These are phyloP conservation scores for Eubasilissa regina DNA, from an alignment of 1,140 invertebrate genomes.

Conservation along the genomic window DNA sequence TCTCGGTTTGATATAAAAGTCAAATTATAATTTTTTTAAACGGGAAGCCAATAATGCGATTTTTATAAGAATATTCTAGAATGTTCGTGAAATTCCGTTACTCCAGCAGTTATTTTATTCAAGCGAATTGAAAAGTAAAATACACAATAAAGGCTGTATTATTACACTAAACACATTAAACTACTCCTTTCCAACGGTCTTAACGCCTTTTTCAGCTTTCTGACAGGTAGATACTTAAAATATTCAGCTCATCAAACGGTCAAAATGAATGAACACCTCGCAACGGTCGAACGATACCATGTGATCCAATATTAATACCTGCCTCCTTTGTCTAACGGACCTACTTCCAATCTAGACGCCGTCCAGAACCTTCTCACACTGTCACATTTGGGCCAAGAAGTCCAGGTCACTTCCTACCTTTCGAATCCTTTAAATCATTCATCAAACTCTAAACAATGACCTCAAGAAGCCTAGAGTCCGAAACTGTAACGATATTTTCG, in stretches of 20 bases:
- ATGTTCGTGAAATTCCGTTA: too few relatives aligned
- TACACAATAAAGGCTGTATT: too few relatives aligned
- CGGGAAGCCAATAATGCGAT: too few relatives aligned
- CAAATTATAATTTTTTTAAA: too few relatives aligned
- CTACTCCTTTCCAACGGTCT: constrained; percentile 7
- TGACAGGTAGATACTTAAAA: constrained; percentile 14
- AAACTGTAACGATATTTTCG: constrained; percentile 47
- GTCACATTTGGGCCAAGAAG: constrained; percentile 2
- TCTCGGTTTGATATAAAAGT: too few relatives aligned
- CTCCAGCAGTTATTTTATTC: too few relatives aligned
- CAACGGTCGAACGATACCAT: constrained; percentile 25
- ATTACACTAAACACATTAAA: too few relatives aligned
- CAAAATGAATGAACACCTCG: constrained; percentile 22
- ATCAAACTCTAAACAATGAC: constrained; percentile 43
- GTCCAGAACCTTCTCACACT: constrained; percentile 24
- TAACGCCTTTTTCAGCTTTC: not conserved
- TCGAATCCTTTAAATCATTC: constrained; percentile 36
- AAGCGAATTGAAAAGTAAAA: too few relatives aligned
- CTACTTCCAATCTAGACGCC: constrained; percentile 19
- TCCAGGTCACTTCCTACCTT: constrained; percentile 40
- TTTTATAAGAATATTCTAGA: too few relatives aligned
- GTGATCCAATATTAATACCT: constrained; percentile 38
- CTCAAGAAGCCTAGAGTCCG: constrained; percentile 16
- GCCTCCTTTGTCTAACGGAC: constrained; percentile 37
- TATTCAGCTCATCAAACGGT: constrained; percentile 3